Evolutionary conservation across 2,888 invertebrate genomes (phyloP).

Genomic region (Micoletzkya japonica): DNA sequence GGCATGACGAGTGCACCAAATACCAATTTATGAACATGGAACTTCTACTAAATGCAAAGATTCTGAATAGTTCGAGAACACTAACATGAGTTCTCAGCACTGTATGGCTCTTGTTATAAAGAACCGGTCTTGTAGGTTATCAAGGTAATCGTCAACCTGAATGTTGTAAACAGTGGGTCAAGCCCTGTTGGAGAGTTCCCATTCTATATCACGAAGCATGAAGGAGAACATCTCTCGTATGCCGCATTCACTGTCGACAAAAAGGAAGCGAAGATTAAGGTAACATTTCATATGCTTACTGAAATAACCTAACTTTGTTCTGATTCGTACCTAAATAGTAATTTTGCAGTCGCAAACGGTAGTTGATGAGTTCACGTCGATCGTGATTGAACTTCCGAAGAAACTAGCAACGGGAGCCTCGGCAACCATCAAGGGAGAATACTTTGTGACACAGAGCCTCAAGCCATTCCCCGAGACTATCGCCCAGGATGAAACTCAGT

Average conservation of each 20-base stretch:
- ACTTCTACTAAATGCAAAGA: too few relatives aligned
- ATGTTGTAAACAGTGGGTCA: constrained; percentile 50
- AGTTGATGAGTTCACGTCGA: constrained; percentile 34
- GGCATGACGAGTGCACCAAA: too few relatives aligned
- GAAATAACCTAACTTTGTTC: neutral
- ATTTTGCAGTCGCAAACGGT: constrained; percentile 6
- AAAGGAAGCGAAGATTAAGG: constrained; percentile 37
- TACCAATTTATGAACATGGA: too few relatives aligned
- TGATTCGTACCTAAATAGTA: too few relatives aligned
- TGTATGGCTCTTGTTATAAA: too few relatives aligned
- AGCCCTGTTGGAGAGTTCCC: constrained; percentile 41
- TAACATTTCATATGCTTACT: neutral
- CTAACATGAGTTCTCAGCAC: too few relatives aligned
- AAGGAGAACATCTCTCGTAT: constrained; percentile 44
- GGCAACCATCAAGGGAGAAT: constrained; percentile 70
- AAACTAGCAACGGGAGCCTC: constrained; percentile 46
- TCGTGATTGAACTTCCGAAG: constrained; percentile 50
- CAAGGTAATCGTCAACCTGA: constrained; percentile 46
- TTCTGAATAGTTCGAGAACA: too few relatives aligned
- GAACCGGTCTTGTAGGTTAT: constrained; percentile 34
- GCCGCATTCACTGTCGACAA: constrained; percentile 44
- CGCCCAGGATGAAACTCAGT: constrained; percentile 87
- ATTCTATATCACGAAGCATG: constrained; percentile 44
- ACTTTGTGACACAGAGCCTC: constrained; percentile 78
- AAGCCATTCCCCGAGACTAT: constrained; percentile 85